phyloP scores from a whole-genome alignment of 2,797 vertebrate species.

The Thunnus albacares region DNA sequence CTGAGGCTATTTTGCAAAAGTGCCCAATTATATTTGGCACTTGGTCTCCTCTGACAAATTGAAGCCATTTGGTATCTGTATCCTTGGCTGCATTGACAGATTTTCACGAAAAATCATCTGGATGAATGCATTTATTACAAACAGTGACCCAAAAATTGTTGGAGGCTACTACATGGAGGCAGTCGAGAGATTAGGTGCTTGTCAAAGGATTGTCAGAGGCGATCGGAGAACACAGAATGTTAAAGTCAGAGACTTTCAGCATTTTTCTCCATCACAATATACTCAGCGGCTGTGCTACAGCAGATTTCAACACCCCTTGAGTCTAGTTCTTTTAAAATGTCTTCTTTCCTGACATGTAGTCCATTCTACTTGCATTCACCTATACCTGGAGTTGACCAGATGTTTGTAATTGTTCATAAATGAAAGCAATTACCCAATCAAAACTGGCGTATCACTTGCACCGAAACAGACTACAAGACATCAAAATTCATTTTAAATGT shows the following conservation, averaged over 20 bases:
- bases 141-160: constrained; percentile 10
- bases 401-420: no score
- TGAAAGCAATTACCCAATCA: not conserved
- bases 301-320: no score
- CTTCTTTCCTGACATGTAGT: no score
- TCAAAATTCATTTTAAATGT: constrained; percentile 19
- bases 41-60: constrained; percentile 37
- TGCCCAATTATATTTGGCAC: no score
- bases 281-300: not conserved
- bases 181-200: not conserved
- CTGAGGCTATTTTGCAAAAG: no score
- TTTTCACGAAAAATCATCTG: constrained; percentile 35
- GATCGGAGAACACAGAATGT: not conserved
- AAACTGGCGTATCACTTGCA: not conserved
- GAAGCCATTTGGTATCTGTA: constrained; percentile 30
- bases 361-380: no score
- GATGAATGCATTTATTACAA: constrained; percentile 1
- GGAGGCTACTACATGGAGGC: not conserved
- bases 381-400: no score
- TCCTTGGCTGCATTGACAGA: constrained; percentile 33
- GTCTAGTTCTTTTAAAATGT: no score
- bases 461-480: not conserved
- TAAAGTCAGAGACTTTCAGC: constrained; percentile 8
- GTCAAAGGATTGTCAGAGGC: constrained; percentile 9
- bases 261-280: constrained; percentile 13